These are phyloP conservation scores for Drosophila trapezifrons DNA, from an alignment of 1,140 invertebrate species.

Conservation along the genomic window DNA sequence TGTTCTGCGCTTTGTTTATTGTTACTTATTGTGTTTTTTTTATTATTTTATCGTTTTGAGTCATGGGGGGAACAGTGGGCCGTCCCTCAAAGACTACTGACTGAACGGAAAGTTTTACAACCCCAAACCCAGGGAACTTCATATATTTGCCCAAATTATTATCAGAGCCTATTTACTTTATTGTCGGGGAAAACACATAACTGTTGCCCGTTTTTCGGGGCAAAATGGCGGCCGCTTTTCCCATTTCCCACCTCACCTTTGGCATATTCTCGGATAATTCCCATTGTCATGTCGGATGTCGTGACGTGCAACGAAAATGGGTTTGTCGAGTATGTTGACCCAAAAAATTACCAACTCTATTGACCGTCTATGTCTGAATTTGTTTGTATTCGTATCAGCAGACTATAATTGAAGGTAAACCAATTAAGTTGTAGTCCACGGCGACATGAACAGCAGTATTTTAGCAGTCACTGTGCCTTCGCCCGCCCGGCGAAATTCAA, in stretches of 20 bases:
- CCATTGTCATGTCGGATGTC: slow-evolving; percentile 35
- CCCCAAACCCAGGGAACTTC: slow-evolving; percentile 1
- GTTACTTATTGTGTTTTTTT: slow-evolving; percentile 29
- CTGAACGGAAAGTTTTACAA: slow-evolving; percentile 13
- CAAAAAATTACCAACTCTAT: slow-evolving; percentile 49
- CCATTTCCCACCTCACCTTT: not conserved
- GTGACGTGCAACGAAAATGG: slow-evolving; percentile 35
- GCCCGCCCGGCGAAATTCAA: slow-evolving; percentile 35
- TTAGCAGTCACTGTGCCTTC: slow-evolving; percentile 17
- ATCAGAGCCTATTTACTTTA: slow-evolving; percentile 4
- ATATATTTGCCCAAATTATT: slow-evolving; percentile 30
- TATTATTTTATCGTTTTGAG: slow-evolving; percentile 43
- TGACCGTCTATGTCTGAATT: slow-evolving; percentile 39
- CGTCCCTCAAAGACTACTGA: not conserved
- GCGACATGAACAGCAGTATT: slow-evolving; percentile 10
- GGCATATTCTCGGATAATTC: slow-evolving; percentile 3
- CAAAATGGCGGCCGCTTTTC: slow-evolving; percentile 7
- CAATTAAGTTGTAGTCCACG: slow-evolving; percentile 30
- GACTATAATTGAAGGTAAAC: slow-evolving; percentile 36
- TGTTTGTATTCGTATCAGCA: slow-evolving; percentile 15
- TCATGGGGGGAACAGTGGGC: slow-evolving; percentile 36
- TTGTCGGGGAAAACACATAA: slow-evolving; percentile 15
- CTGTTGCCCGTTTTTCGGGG: slow-evolving; percentile 49
- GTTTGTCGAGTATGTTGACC: slow-evolving; percentile 54
- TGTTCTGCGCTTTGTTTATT: slow-evolving; percentile 49